Conservation (phyloP, 2,113 vertebrate genomes). For the Xiphorhynchus elegans region DNA sequence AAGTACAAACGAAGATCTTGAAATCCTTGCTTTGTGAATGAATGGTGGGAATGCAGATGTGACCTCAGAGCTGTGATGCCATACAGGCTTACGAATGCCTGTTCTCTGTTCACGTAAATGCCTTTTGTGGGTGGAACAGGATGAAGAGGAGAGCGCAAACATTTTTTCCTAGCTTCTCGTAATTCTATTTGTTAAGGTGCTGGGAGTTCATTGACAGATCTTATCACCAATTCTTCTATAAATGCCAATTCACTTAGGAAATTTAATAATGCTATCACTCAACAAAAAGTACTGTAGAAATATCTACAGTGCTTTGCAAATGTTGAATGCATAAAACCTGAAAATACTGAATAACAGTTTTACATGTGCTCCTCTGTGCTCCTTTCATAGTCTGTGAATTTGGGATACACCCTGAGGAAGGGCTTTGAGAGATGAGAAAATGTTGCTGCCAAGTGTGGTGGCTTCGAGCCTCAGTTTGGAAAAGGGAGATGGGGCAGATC, state of each 20-base stretch:
- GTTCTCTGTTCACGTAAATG: neutral
- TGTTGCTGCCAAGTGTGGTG: neutral
- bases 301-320: neutral
- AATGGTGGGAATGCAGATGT: neutral
- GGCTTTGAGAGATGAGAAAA: neutral
- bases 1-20: neutral
- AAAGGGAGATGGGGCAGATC: neutral
- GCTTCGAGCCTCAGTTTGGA: neutral
- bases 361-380: neutral
- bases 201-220: neutral
- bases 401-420: neutral
- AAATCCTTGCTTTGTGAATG: neutral
- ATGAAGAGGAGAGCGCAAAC: neutral
- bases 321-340: neutral
- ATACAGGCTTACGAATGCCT: neutral
- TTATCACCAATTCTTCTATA: neutral
- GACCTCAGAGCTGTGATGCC: neutral
- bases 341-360: neutral
- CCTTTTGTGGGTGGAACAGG: neutral
- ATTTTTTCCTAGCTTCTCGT: neutral
- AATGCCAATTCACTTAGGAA: neutral
- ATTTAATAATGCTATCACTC: neutral
- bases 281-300: neutral
- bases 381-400: neutral
- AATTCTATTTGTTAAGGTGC: neutral